Percentiles rank a stretch among this genome's conserved stretches.
Conservation (phyloP, 23 tunicate genomes). For the Phallusia fumigata region DNA sequence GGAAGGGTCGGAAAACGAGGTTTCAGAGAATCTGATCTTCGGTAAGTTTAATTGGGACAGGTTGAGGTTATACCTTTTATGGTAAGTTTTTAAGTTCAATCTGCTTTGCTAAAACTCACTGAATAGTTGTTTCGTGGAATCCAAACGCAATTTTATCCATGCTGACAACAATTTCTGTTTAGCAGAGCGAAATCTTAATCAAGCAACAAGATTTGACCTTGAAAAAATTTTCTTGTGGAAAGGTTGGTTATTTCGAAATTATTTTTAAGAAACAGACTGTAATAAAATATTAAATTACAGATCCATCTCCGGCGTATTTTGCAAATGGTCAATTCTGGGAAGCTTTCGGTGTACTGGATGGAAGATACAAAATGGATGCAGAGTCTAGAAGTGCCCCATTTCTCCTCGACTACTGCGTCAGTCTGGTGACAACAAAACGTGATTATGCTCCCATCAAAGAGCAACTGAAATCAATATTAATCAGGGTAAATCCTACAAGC, state of each 20-base stretch:
- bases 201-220: background rate
- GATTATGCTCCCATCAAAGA: background rate
- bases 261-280: too few species aligned
- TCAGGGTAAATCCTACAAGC: background rate
- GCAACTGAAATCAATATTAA: background rate
- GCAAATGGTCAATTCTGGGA: background rate
- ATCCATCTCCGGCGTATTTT: too few species aligned
- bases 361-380: background rate
- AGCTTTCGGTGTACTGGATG: background rate
- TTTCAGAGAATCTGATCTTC: too few species aligned
- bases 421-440: background rate
- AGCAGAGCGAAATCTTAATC: background rate
- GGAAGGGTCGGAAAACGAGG: too few species aligned
- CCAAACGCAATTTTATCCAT: too few species aligned
- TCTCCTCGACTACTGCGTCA: background rate
- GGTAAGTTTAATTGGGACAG: too few species aligned
- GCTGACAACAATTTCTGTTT: background rate
- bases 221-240: background rate
- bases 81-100: too few species aligned
- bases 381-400: background rate
- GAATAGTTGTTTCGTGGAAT: too few species aligned
- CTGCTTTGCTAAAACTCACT: too few species aligned
- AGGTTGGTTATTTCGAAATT: background rate
- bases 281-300: too few species aligned
- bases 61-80: too few species aligned